These are phyloP conservation scores for Eriocheir sinensis DNA, from an alignment of 1,140 invertebrate genomes.

Conservation along the genomic window DNA sequence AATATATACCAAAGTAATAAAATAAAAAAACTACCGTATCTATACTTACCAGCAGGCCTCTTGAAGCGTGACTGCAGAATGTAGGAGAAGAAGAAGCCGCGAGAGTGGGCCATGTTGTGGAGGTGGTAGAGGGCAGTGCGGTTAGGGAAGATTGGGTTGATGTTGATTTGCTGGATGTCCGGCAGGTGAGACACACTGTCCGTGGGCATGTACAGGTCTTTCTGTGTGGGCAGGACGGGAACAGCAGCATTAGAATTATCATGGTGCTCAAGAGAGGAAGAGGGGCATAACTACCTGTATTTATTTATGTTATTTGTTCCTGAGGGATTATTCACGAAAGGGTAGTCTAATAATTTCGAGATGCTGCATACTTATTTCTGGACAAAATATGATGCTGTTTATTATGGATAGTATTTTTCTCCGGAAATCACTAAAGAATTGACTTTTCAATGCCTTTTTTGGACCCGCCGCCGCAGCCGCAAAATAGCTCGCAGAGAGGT, in stretches of 20 bases:
- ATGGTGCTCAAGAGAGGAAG: background rate
- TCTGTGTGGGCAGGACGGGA: conserved; percentile 53
- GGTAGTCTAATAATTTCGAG: too few species aligned
- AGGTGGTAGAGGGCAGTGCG: conserved; percentile 95
- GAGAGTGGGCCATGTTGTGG: conserved; percentile 96
- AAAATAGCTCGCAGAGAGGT: too few species aligned
- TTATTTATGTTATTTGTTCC: background rate
- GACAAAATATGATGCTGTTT: too few species aligned
- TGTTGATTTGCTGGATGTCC: conserved; percentile 96
- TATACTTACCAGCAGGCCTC: conserved; percentile 86
- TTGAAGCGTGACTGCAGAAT: conserved; percentile 96
- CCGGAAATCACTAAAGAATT: too few species aligned
- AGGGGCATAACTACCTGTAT: background rate
- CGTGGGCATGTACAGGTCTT: conserved; percentile 89
- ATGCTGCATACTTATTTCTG: too few species aligned
- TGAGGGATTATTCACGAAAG: too few species aligned
- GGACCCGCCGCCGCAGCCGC: too few species aligned
- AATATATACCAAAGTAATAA: too few species aligned
- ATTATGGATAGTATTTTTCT: too few species aligned
- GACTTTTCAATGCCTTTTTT: too few species aligned
- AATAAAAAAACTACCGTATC: too few species aligned
- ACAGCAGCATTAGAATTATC: background rate
- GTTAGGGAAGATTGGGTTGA: conserved; percentile 97
- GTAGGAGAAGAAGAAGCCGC: conserved; percentile 98
- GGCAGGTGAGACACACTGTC: conserved; percentile 95